Base-by-base conservation (phyloP, 2,797 vertebrate species). In the Poliocrania exsul region DNA sequence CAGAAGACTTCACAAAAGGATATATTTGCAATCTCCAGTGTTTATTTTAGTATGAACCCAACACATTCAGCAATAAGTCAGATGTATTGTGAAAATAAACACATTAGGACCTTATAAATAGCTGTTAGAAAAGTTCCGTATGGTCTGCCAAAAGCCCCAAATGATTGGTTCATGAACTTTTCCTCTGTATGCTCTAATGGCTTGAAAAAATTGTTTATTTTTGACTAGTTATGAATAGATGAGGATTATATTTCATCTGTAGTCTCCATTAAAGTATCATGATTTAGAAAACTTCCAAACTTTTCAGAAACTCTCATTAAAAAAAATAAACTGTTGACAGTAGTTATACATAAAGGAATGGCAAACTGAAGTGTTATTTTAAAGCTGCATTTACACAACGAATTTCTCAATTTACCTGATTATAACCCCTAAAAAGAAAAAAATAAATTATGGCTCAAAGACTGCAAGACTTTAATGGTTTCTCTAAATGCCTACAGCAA, bases 41-140 rank as follows among this genome's bases (percentile, higher is more conserved):
- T 97, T 96, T 97, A 97, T 97, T 97, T 97, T 95, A 95, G 86
- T 95, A 94, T 93, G 89, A 96, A 97, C 96, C 91, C 94, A 97
- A 97, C 92, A 95, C 93, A 96, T 97, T 95, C 97, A 95, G 95
- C 89, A 96, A 96, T 97, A 97, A 95, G 94, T 96, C 93, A 95
- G 83, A 93, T 97, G 96, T 97, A 96, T 92, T 97, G 95, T 95
- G 92, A 97, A 97, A 97, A 97, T 97, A 97, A 97, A 97, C 96
- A 96, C 94, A 95, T 93, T 94, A 97, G 77, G 70, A 89, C 93
- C 94, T 93, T 96, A 96, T 96, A 97, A 96, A 97, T 96, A 96
- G 95, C 90, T 91, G 93, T 93, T 96, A 96, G 95, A 96, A 95
- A 95, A 90, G 95, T 96, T 96, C 94, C 91, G 64, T 97, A 96